Conservation (phyloP, 2,797 vertebrate species). For the Phrynocephalus guinanensis region DNA sequence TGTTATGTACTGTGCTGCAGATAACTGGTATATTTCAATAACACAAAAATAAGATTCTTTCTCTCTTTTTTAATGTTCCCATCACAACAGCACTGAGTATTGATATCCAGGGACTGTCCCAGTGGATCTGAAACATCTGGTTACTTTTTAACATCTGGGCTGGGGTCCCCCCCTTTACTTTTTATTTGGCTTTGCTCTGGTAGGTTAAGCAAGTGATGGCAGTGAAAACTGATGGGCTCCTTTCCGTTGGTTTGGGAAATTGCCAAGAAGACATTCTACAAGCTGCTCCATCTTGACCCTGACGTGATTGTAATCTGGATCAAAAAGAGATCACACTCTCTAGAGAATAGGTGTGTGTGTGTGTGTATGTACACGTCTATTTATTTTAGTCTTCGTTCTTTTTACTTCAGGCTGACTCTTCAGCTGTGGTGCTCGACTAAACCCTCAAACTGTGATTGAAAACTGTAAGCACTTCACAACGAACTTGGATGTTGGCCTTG, state of each 20-base stretch:
- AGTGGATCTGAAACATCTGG: conserved; percentile 69
- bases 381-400: conserved; percentile 57
- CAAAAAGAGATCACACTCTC: conserved; percentile 60
- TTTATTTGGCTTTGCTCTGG: conserved; percentile 45
- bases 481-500: conserved; percentile 55
- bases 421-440: conserved; percentile 51
- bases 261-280: conserved; percentile 63
- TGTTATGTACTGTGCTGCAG: conserved; percentile 13
- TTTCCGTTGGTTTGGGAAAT: conserved; percentile 50
- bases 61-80: conserved; percentile 32
- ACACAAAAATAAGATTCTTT: conserved; percentile 15
- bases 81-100: conserved; percentile 41
- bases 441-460: conserved; percentile 50
- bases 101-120: conserved; percentile 39
- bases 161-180: conserved; percentile 24
- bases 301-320: conserved; percentile 64
- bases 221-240: conserved; percentile 53
- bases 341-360: conserved; percentile 48
- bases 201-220: conserved; percentile 65
- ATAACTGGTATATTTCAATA: conserved; percentile 52
- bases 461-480: conserved; percentile 62
- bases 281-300: conserved; percentile 65
- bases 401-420: conserved; percentile 55
- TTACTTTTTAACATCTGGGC: conserved; percentile 54
- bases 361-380: conserved; percentile 44